Evolutionary conservation across 2,797 vertebrate genomes (phyloP), one percentile per base, ranked within the genome.

Genomic region (Fistularia tabacaria): DNA sequence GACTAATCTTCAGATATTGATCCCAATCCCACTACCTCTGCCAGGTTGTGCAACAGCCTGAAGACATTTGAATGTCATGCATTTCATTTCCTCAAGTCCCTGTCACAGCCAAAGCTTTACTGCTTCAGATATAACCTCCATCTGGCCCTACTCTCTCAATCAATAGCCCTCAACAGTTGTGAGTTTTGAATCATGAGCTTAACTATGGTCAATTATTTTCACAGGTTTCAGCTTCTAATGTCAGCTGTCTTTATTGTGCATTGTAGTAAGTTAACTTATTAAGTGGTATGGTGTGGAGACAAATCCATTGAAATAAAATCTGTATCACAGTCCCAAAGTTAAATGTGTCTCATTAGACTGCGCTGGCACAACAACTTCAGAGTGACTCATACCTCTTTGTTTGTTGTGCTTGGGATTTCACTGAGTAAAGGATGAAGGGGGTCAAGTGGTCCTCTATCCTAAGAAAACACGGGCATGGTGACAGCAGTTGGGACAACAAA

Each of bases 101-200:
- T 40, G 39, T 80, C 62, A 53, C 51, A 82, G 85, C 83, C 78
- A 89, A 87, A 88, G 86, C 86, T 86, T 88, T 84, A 78, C 73
- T 77, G 76, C 84, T 82, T 64, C 88, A 89, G 88, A 86, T 91
- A 87, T 74, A 78, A 51, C 75, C 81, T 79, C 88, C 87, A 87
- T 90, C 86, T 91, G 88, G 77, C 83, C 74, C 52, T 60, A 46
- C 56, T 57, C 53, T 59, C 58, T 68, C 72, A 15, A 41, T 51
- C 49, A 25, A 25, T 25, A 25, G 25, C 25, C 25, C 40, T 64
- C 62, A 59, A 62, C 59, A 37, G 49, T 52, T 64, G 45, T 7
- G 8, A 42, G 61, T 10, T 10, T 2, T 3, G 39, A 40, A 10
- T 40, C 39, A 40, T 45, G 10, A 45, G 49, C 15, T 59, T 15